A percentile compares a stretch with the other conserved stretches of the same genome.
These are phyloP conservation scores for Gymnothorax reevesii DNA, from an alignment of 2,797 vertebrate species.

Conservation along the genomic window DNA sequence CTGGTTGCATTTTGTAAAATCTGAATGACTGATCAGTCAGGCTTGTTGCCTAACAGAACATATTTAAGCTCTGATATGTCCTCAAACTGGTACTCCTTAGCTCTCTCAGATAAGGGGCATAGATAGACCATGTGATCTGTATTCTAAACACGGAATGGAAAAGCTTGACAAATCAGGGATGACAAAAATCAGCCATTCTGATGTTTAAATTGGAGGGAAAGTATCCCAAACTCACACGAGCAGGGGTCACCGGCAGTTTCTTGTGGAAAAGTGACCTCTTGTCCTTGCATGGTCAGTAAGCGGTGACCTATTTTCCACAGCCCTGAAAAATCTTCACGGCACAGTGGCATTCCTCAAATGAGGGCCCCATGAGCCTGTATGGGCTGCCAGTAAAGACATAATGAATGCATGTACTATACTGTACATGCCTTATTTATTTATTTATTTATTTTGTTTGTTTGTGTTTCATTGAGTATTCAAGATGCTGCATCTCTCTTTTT, in stretches of 20 bases:
- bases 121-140: background rate
- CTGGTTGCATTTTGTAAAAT: background rate
- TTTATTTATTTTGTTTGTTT: slow-evolving; percentile 13
- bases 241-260: background rate
- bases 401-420: slow-evolving; percentile 22
- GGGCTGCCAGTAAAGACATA: background rate
- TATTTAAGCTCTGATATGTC: background rate
- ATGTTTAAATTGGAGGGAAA: background rate
- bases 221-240: background rate
- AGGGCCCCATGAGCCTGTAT: slow-evolving; percentile 17
- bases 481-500: slow-evolving; percentile 53
- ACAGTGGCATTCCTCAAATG: background rate
- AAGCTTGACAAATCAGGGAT: background rate
- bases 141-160: background rate
- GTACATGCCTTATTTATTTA: background rate
- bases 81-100: background rate
- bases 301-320: slow-evolving; percentile 16
- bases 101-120: background rate
- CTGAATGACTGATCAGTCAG: slow-evolving; percentile 11
- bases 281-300: background rate
- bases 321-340: background rate
- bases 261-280: background rate
- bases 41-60: background rate
- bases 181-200: background rate
- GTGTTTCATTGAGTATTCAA: slow-evolving; percentile 44